Evolutionary conservation across 1,140 invertebrate species (phyloP).

Genomic region (Theocolax elegans): DNA sequence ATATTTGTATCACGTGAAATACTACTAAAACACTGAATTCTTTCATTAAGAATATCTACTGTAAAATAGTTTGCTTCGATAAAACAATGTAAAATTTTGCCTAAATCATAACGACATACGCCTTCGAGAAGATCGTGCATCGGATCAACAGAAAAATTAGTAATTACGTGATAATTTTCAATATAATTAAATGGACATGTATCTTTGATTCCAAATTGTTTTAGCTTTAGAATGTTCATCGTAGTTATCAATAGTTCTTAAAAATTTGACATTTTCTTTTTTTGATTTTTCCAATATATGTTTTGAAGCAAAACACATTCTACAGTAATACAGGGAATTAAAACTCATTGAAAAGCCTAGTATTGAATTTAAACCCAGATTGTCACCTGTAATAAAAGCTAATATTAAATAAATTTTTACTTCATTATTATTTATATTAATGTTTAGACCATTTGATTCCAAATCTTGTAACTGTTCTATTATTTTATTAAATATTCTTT

Average conservation of each 20-base stretch:
- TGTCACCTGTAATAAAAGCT: constrained; percentile 17
- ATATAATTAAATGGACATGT: neutral
- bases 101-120: too few species aligned
- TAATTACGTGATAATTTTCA: neutral
- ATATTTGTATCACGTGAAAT: constrained; percentile 6
- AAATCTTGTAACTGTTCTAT: constrained; percentile 30
- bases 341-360: constrained; percentile 21
- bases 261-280: neutral
- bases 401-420: constrained; percentile 17
- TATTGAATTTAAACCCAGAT: constrained; percentile 11
- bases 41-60: constrained; percentile 37
- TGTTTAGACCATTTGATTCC: constrained; percentile 1
- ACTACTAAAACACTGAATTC: constrained; percentile 25
- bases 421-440: neutral
- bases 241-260: constrained; percentile 9
- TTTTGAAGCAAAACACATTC: constrained; percentile 7
- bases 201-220: neutral
- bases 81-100: constrained; percentile 33
- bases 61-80: constrained; percentile 46
- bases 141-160: neutral
- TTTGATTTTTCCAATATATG: neutral
- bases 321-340: neutral
- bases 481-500: constrained; percentile 4
- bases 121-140: too few species aligned
- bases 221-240: neutral